Conservation (phyloP, 1,140 invertebrate genomes). For the Drosophila leontia region DNA sequence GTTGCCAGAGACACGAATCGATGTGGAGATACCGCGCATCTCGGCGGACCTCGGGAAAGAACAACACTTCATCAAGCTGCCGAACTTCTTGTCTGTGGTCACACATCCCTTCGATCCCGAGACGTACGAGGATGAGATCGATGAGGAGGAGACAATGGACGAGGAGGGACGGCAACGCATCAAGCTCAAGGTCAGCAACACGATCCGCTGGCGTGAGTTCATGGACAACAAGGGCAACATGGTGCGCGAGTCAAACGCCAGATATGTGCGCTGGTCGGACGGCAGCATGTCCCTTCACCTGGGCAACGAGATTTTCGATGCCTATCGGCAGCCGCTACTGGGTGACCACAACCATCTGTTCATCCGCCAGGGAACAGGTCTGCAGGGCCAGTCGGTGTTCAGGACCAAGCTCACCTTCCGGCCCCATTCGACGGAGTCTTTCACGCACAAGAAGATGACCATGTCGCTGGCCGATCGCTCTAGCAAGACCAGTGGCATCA, state of each 20-base stretch:
- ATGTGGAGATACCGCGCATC: conserved; percentile 98
- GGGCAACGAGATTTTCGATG: conserved; percentile 98
- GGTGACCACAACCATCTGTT: conserved; percentile 98
- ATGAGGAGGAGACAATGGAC: conserved; percentile 98
- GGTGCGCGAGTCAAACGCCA: conserved; percentile 96
- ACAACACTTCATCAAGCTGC: conserved; percentile 97
- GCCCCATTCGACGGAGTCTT: conserved; percentile 98
- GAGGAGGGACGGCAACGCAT: conserved; percentile 97
- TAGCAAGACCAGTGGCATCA: conserved; percentile 98
- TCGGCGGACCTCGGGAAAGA: conserved; percentile 95
- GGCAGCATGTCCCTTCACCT: conserved; percentile 98
- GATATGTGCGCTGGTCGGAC: conserved; percentile 98
- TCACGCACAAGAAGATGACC: conserved; percentile 99
- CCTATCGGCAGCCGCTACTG: conserved; percentile 95
- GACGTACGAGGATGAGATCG: conserved; percentile 99
- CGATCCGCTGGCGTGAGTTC: conserved; percentile 96
- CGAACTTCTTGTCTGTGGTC: conserved; percentile 96
- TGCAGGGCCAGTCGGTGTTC: conserved; percentile 99
- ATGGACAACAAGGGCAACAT: conserved; percentile 94
- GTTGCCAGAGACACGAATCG: conserved; percentile 96
- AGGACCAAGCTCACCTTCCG: conserved; percentile 98
- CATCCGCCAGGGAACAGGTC: conserved; percentile 98
- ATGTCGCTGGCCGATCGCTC: conserved; percentile 98
- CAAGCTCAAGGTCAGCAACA: conserved; percentile 98
- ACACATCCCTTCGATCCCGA: conserved; percentile 97